Conservation (phyloP, 2,113 vertebrate genomes). For the Chloroceryle aenea region DNA sequence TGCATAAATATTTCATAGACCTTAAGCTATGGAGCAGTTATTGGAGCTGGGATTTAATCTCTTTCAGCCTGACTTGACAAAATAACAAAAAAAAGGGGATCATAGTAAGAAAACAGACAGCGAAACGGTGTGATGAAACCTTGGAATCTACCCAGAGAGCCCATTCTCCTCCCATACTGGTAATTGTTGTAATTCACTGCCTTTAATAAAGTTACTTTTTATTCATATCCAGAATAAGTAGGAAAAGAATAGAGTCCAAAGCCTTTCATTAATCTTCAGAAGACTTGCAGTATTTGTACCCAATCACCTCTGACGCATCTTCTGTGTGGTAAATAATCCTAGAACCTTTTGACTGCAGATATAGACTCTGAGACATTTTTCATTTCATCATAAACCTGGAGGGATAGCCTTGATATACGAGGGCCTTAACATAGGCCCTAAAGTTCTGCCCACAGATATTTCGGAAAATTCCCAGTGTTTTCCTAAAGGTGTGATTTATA, state of each 20-base stretch:
- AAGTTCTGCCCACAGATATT: neutral
- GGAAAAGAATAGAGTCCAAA: neutral
- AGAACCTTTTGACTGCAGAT: neutral
- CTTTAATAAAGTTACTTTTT: conserved; percentile 18
- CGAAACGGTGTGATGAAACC: neutral
- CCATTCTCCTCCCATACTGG: neutral
- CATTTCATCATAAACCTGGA: neutral
- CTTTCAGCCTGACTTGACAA: conserved; percentile 16
- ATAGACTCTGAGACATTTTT: neutral
- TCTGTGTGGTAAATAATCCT: neutral
- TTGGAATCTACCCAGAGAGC: neutral
- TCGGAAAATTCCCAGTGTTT: neutral
- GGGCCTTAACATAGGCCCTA: neutral
- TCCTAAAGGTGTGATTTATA: neutral
- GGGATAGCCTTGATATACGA: neutral
- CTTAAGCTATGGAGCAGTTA: conserved; percentile 46
- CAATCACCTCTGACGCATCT: neutral
- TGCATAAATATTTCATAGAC: conserved; percentile 45
- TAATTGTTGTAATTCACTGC: neutral
- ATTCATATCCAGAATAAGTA: neutral
- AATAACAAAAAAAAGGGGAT: neutral
- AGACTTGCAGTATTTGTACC: neutral
- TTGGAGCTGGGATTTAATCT: conserved; percentile 25
- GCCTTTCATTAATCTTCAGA: neutral
- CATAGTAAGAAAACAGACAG: neutral